A percentile compares a stretch with the other conserved stretches of the same genome.
These are phyloP conservation scores for Anthopleura sola DNA, from an alignment of 64 coral and sea anemone species.

Conservation along the genomic window DNA sequence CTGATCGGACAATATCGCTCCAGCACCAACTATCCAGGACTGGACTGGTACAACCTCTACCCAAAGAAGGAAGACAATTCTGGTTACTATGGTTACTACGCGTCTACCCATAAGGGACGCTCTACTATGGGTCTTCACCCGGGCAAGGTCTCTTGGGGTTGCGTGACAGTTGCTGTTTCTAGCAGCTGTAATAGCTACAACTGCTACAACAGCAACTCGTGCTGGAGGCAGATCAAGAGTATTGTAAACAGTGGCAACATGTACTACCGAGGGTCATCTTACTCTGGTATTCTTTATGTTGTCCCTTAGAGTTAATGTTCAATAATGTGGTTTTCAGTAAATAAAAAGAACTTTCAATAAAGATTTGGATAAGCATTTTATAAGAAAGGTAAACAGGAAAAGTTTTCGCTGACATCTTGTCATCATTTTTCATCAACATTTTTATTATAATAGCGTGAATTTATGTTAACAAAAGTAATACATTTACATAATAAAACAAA, in stretches of 20 bases:
- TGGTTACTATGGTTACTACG: slow-evolving; percentile 66
- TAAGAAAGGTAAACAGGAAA: too few species aligned
- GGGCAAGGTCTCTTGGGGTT: slow-evolving; percentile 23
- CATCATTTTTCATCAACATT: too few species aligned
- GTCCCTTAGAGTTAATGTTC: background rate
- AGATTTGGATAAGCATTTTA: too few species aligned
- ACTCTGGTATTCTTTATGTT: slow-evolving; percentile 60
- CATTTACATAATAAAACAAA: too few species aligned
- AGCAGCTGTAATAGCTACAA: background rate
- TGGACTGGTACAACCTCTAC: slow-evolving; percentile 67
- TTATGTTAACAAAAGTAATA: too few species aligned
- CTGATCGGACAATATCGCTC: slow-evolving; percentile 9
- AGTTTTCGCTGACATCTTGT: too few species aligned
- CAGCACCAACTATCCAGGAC: background rate
- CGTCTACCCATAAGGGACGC: slow-evolving; percentile 22
- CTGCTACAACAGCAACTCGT: slow-evolving; percentile 47
- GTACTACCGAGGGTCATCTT: slow-evolving; percentile 35
- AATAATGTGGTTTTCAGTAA: too few species aligned
- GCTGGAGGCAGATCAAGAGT: slow-evolving; percentile 53
- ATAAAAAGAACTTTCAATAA: too few species aligned
- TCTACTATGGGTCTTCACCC: slow-evolving; percentile 42
- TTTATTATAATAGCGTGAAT: too few species aligned
- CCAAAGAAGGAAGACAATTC: slow-evolving; percentile 64
- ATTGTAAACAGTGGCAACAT: slow-evolving; percentile 34
- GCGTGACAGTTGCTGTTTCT: slow-evolving; percentile 32